Base-by-base conservation (phyloP, 2,797 vertebrate species). In the Sylvilagus floridanus region DNA sequence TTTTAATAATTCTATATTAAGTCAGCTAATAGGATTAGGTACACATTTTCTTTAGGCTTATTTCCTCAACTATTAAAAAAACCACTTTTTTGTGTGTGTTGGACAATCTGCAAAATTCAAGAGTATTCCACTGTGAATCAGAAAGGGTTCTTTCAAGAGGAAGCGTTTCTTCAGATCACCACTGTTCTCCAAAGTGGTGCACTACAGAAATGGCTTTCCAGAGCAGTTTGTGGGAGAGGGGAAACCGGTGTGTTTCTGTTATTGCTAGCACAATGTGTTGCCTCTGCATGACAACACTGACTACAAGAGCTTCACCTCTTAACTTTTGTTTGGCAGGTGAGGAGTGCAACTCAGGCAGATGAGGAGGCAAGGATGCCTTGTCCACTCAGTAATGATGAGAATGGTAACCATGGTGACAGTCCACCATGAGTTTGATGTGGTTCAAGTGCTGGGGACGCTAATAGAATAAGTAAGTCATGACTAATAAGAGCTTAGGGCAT, bases 11-110 rank as follows among this genome's bases (percentile, higher is more conserved):
- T 98, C 97, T 97, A 98, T 98, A 99, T 99, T 98, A 98, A 98
- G 98, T 98, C 98, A 98, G 98, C 98, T 99, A 99, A 99, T 98
- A 98, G 98, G 99, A 99, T 99, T 99, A 99, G 98, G 97, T 97
- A 99, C 98, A 99, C 97, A 97, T 97, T 98, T 98, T 98, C 96
- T 97, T 98, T 95, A 97, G 98, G 97, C 95, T 98, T 98, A 97
- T 98, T 98, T 98, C 93, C 97, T 93, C 90, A 98, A 98, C 97
- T 98, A 95, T 96, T 97, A 97, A 98, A 93, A 97, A 97, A 97
- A 95, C 86, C 52, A 88, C 0, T 9, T 69, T 75, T 75, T 93
- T 94, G 54, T 96, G 94, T 98, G 91, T 30, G 66, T 95, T 93
- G 97, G 88, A 84, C 91, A 22, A 97, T 97, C 91, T 98, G 87